A percentile compares a stretch with the other conserved stretches of the same genome.
phyloP scores from a whole-genome alignment of 2,113 vertebrate species.

The Mesoclemmys tuberculata region DNA sequence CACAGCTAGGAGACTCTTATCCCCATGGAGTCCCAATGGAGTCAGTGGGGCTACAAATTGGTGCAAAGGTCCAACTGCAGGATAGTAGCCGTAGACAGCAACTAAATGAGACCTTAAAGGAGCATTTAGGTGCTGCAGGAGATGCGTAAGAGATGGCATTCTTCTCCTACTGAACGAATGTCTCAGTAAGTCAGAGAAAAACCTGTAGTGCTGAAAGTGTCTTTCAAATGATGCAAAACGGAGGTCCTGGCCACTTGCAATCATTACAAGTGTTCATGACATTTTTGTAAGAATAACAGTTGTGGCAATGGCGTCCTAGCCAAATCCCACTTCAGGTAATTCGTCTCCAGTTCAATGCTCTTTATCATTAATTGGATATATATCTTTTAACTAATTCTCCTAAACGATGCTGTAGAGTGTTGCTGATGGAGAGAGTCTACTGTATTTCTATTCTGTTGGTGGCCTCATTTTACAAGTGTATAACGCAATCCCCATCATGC shows the following conservation, averaged over 20 bases:
- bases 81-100: background rate
- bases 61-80: background rate
- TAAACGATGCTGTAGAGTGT: background rate
- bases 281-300: background rate
- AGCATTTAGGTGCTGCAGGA: background rate
- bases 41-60: background rate
- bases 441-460: accelerated
- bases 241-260: background rate
- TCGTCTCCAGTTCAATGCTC: background rate
- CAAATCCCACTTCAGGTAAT: background rate
- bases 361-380: background rate
- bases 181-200: background rate
- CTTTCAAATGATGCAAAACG: background rate
- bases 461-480: background rate
- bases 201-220: background rate
- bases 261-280: background rate
- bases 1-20: background rate
- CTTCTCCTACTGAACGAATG: background rate
- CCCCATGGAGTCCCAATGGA: background rate
- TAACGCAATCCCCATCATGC: background rate
- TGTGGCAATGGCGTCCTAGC: background rate
- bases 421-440: background rate
- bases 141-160: background rate
- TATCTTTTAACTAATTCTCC: background rate
- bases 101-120: background rate